These are phyloP conservation scores for Enteromius anoplus DNA, from an alignment of 2,797 vertebrate species.

Conservation along the genomic window DNA sequence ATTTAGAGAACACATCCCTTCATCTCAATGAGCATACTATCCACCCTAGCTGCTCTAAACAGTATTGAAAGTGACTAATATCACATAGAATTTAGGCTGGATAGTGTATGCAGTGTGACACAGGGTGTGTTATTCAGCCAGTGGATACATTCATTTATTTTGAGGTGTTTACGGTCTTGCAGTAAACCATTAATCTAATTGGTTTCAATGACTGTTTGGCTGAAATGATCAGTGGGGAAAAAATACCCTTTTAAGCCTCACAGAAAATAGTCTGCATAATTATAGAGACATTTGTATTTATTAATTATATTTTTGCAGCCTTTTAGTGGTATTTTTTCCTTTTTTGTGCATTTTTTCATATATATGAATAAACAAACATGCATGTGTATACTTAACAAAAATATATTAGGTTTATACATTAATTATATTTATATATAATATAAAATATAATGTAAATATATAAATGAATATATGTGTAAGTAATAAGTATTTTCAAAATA, in stretches of 20 bases:
- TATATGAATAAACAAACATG: no score
- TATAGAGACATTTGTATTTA: background rate
- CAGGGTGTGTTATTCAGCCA: background rate
- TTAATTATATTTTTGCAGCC: background rate
- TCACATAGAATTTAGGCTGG: no score
- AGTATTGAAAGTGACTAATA: no score
- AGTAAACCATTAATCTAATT: constrained; percentile 17
- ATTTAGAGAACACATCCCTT: background rate
- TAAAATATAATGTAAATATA: no score
- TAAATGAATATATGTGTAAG: no score
- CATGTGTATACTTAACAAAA: no score
- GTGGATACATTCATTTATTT: background rate
- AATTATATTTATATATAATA: no score
- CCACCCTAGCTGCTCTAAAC: no score
- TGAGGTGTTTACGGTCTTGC: background rate
- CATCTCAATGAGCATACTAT: no score
- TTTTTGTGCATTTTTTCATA: background rate
- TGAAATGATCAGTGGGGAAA: background rate
- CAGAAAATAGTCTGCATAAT: background rate
- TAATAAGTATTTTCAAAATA: no score
- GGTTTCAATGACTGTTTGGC: background rate
- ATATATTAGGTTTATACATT: no score
- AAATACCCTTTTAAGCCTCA: background rate
- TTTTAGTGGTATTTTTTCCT: background rate
- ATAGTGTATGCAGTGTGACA: no score